Evolutionary conservation across 2,113 vertebrate species (phyloP).

Genomic region (Notarius quadriscutis): DNA sequence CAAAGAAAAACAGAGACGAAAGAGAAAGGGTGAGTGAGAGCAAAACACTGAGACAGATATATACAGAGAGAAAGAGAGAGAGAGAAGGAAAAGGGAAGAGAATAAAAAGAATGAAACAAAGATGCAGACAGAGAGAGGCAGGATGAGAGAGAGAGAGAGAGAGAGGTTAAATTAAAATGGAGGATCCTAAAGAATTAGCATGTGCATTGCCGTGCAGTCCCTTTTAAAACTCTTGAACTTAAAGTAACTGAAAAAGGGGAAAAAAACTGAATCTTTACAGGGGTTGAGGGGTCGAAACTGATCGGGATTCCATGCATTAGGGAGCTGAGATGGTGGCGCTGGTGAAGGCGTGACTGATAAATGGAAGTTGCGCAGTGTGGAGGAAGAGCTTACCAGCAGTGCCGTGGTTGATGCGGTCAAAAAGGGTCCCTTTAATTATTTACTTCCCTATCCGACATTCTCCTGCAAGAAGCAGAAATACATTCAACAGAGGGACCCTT

Average conservation of each 20-base stretch:
- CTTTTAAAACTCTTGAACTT: background rate
- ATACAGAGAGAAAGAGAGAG: background rate
- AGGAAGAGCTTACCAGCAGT: constrained; percentile 83
- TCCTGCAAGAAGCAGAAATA: constrained; percentile 84
- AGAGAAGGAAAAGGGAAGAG: background rate
- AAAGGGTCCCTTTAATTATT: constrained; percentile 86
- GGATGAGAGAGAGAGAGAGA: background rate
- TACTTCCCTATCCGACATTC: constrained; percentile 84
- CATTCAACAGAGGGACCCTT: constrained; percentile 81
- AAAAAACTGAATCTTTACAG: constrained; percentile 54
- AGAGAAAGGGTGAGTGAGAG: background rate
- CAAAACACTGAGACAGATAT: background rate
- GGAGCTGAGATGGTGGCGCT: constrained; percentile 45
- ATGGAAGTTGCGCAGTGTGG: constrained; percentile 76
- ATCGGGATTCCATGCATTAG: constrained; percentile 53
- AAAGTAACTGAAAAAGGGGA: constrained; percentile 30
- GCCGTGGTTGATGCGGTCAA: constrained; percentile 82
- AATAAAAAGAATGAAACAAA: background rate
- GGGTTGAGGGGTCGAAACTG: constrained; percentile 9
- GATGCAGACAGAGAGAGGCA: background rate
- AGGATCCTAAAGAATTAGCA: background rate
- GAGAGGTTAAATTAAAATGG: background rate
- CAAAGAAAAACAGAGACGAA: background rate
- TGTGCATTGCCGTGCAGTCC: background rate
- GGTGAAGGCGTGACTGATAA: constrained; percentile 65